phyloP scores from a whole-genome alignment of 1,140 invertebrate species.

The Drosophila kurseongensis region DNA sequence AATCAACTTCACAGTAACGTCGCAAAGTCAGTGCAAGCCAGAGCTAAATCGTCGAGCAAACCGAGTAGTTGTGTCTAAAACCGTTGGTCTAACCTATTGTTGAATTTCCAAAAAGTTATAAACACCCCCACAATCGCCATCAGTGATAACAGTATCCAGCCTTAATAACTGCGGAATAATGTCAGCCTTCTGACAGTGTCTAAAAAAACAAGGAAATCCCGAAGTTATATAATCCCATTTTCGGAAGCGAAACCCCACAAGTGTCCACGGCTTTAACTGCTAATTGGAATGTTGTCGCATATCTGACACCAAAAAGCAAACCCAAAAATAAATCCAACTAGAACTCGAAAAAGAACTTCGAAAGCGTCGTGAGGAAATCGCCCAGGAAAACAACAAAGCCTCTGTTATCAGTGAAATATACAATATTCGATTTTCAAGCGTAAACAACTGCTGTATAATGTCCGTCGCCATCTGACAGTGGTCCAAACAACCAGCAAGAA shows the following conservation, averaged over 20 bases:
- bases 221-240: slow-evolving; percentile 37
- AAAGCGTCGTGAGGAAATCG: neutral
- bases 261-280: slow-evolving; percentile 32
- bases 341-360: slow-evolving; percentile 7
- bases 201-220: neutral
- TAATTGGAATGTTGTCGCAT: slow-evolving; percentile 74
- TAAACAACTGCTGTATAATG: slow-evolving; percentile 58
- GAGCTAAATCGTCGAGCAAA: slow-evolving; percentile 60
- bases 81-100: slow-evolving; percentile 5
- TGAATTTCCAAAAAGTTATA: neutral
- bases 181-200: slow-evolving; percentile 65
- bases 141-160: slow-evolving; percentile 13
- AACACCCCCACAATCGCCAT: slow-evolving; percentile 8
- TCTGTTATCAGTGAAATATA: slow-evolving; percentile 33
- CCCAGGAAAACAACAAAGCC: slow-evolving; percentile 6
- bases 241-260: slow-evolving; percentile 53
- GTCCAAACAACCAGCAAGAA: slow-evolving; percentile 35
- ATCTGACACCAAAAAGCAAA: slow-evolving; percentile 48
- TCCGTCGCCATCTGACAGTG: slow-evolving; percentile 69
- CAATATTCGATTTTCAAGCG: slow-evolving; percentile 22
- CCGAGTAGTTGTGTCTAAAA: slow-evolving; percentile 65
- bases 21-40: slow-evolving; percentile 59
- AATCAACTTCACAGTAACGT: slow-evolving; percentile 67
- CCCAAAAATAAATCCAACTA: slow-evolving; percentile 6
- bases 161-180: slow-evolving; percentile 37